phyloP scores from a whole-genome alignment of 2,797 vertebrate genomes.

The Natrix natrix region DNA sequence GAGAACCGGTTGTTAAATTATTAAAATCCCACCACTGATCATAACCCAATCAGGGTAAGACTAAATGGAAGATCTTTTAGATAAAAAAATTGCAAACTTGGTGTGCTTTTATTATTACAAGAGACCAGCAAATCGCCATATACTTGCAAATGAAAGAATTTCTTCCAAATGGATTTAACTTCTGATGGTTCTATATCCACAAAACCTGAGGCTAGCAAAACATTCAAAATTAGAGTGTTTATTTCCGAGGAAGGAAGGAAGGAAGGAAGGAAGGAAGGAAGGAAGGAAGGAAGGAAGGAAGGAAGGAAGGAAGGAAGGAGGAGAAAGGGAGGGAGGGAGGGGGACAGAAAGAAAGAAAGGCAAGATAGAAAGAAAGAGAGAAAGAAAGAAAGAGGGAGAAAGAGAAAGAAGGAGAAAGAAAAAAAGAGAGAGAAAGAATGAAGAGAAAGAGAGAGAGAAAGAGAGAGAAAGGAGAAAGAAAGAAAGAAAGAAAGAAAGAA shows the following conservation, averaged over 20 bases:
- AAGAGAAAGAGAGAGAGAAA: rapidly evolving
- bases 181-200: neutral
- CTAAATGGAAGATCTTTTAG: neutral
- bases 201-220: neutral
- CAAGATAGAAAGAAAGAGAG: no score
- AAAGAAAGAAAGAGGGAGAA: no score
- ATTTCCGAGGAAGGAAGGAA: neutral
- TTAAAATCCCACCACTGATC: neutral
- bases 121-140: neutral
- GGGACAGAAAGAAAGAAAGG: no score
- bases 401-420: no score
- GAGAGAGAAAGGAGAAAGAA: no score
- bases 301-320: no score
- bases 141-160: neutral
- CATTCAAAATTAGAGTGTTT: neutral
- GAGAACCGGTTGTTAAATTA: no score
- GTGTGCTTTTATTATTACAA: neutral
- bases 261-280: no score
- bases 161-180: neutral
- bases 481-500: no score
- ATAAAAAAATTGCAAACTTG: neutral
- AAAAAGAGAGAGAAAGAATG: rapidly evolving
- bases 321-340: no score
- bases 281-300: no score
- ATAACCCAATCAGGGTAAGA: neutral